Evolutionary conservation across 2,888 invertebrate genomes (phyloP), one percentile per base, ranked within the genome.

Genomic region (Gibbula magus): DNA sequence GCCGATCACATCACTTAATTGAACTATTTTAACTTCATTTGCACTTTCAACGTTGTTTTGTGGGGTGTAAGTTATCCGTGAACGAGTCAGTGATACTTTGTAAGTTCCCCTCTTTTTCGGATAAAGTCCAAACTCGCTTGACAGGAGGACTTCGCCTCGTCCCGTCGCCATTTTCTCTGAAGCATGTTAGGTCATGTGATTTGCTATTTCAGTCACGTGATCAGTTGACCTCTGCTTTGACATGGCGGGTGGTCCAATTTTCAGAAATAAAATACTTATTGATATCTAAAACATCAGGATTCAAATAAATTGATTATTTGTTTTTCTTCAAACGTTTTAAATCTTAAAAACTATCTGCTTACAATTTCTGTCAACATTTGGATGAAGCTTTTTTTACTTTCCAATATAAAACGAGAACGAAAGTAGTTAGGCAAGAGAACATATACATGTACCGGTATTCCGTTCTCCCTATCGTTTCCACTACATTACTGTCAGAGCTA

Each of bases 1-100:
- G 5, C 92, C 92, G 18, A 90, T 84, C 54, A 91, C 85, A 85
- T 92, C 91, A 76, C 88, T 87, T 78, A 89, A 85, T 79, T 87
- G 88, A 53, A 89, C 54, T 39, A 82, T 84, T 81, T 87, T 85
- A n/a, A 81, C 81, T 51, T 82, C 84, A 79, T 84, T 85, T 10
- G 78, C 74, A 25, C 79, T 82, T 77, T 83, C 86, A 8, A 66
- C 80, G 25, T 79, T 80, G 52, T 83, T 81, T 78, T 80, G 32
- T 1, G 83, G 86, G 51, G 80, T 78, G 81, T 86, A 89, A 54
- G 83, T 84, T 73, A 90, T 79, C 18, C 87, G 86, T 70, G 75
- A 77, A 54, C 84, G 82, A 20, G 85, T 86, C 16, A 89, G 75
- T 81, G 86, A 87, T 32, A 90, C 87, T 51, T 82, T 84, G 80